Conservation (phyloP, 2,888 invertebrate genomes). For the Troilus luridus region DNA sequence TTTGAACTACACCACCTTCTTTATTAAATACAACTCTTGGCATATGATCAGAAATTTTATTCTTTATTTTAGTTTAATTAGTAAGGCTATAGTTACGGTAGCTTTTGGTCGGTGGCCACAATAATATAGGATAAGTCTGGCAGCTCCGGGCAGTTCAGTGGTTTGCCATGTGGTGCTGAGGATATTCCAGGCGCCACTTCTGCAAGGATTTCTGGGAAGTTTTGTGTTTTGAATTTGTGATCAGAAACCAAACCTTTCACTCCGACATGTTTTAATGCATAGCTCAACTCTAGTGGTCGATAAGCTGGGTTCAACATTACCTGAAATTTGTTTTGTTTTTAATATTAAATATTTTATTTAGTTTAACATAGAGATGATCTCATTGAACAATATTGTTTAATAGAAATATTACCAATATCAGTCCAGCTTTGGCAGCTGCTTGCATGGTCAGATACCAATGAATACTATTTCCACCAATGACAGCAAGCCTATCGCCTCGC, state of each 20-base stretch:
- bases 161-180: constrained; percentile 59
- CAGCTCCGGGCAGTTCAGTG: constrained; percentile 70
- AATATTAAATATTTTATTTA: neutral
- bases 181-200: constrained; percentile 75
- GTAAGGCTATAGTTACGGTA: constrained; percentile 71
- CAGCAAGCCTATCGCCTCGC: constrained; percentile 81
- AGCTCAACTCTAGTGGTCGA: constrained; percentile 78
- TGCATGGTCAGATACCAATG: constrained; percentile 83
- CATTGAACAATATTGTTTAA: neutral
- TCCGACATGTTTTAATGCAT: constrained; percentile 80
- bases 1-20: neutral
- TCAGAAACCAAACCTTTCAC: constrained; percentile 78
- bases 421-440: constrained; percentile 80
- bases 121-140: constrained; percentile 75
- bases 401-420: constrained; percentile 74
- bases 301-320: constrained; percentile 86
- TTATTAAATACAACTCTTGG: neutral
- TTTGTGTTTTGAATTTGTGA: constrained; percentile 75
- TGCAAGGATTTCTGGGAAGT: constrained; percentile 78
- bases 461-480: constrained; percentile 84
- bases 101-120: constrained; percentile 72
- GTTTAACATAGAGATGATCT: neutral
- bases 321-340: constrained; percentile 67
- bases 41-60: neutral
- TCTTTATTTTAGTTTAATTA: neutral